Evolutionary conservation across 1,140 invertebrate genomes (phyloP), one percentile per base, ranked within the genome.

Genomic region (Magallana ariakensis): DNA sequence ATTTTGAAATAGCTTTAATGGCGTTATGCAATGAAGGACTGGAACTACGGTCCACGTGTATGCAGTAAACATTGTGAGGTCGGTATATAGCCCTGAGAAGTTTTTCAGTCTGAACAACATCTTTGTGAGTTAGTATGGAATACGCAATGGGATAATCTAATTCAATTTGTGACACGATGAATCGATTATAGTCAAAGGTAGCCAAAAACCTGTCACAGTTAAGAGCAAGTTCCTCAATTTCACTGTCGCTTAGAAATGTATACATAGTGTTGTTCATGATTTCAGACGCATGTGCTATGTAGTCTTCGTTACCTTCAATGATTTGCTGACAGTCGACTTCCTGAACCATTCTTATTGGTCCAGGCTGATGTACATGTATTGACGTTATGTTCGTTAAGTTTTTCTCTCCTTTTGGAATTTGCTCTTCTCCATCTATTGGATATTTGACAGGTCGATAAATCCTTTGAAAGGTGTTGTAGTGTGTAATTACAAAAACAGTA

Each of bases 11-110:
- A 0, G 86, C 80, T 46, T 80, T 85, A 10, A 93, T 80, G 10
- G 90, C 91, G 19, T 88, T 15, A n/a, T 90, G 83, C 58, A 93
- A 84, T 0, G 60, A 5, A 6, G 80, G 46, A 1, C 75, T 26
- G 10, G 92, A 85, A 82, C 93, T 91, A 4, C 57, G 80, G 80
- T 94, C 94, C 8, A 94, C 91, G 83, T 93, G 93, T 53, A 94
- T 87, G 87, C 94, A 94, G 86, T 94, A 94, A 5, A 88, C 85
- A 86, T 94, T 94, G 55, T 94, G 93, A 2, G 93, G 93, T 33
- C 91, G 86, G 80, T 94, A 94, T 56, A 94, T 92, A 0, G 92
- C 90, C 26, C 90, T 81, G 2, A 94, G 88, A 9, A 94, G 85
- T 19, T 91, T 70, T 58, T 93, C 91, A 1, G 92, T 87, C 85